Conservation (phyloP, 2,113 vertebrate species). For the Prinia subflava region DNA sequence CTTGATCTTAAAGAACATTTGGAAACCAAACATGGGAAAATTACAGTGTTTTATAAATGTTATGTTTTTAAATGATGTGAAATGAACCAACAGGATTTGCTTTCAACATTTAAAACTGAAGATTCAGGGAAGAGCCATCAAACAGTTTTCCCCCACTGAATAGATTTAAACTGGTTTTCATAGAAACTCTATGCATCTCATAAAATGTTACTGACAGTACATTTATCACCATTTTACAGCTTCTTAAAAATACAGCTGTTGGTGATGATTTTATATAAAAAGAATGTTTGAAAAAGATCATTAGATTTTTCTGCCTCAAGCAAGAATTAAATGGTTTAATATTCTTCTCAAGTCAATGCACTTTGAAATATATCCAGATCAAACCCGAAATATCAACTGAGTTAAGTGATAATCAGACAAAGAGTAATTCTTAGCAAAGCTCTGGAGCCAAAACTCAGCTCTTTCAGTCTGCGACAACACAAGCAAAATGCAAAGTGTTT, state of each 20-base stretch:
- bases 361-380: neutral
- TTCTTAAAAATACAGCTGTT: neutral
- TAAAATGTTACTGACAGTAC: neutral
- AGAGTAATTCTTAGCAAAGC: neutral
- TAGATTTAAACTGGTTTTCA: neutral
- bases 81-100: neutral
- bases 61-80: neutral
- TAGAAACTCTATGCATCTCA: neutral
- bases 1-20: neutral
- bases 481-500: neutral
- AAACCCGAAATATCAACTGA: neutral
- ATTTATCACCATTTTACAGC: neutral
- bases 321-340: neutral
- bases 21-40: neutral
- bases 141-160: neutral
- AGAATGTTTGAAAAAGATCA: neutral
- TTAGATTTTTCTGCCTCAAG: neutral
- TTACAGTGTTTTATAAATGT: neutral
- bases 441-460: neutral
- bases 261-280: neutral
- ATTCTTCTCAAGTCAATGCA: neutral
- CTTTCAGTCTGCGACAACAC: neutral
- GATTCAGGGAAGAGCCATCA: neutral
- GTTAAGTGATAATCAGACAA: neutral
- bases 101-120: neutral